Evolutionary conservation across 2,797 vertebrate genomes (phyloP).

Genomic region (Taeniopygia guttata): DNA sequence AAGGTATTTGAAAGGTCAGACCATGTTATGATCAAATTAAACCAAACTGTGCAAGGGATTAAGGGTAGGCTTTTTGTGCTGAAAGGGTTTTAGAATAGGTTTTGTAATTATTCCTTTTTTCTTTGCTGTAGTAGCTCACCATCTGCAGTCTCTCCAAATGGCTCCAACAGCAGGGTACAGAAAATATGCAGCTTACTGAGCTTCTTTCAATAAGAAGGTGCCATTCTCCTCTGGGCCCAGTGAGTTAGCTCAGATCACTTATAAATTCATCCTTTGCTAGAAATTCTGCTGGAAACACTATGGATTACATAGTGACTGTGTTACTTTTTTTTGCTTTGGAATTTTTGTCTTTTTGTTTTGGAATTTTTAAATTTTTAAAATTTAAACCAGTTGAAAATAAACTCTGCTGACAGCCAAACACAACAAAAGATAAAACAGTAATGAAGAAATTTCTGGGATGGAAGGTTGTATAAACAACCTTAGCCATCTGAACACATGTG

Average conservation of each 20-base stretch:
- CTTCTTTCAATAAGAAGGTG: neutral
- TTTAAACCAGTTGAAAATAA: neutral
- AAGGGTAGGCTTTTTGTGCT: neutral
- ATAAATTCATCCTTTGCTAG: neutral
- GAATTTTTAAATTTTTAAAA: neutral
- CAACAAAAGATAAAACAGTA: neutral
- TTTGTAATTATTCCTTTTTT: constrained; percentile 1
- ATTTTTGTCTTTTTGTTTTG: neutral
- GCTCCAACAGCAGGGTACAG: neutral
- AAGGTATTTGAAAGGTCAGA: constrained; percentile 20
- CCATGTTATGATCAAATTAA: neutral
- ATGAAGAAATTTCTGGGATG: neutral
- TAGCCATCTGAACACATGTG: neutral
- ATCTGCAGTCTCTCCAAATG: neutral
- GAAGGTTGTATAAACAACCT: neutral
- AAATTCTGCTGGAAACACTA: neutral
- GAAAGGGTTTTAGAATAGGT: neutral
- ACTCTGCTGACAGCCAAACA: neutral
- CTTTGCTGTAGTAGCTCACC: neutral
- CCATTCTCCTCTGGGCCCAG: neutral
- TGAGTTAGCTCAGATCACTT: neutral
- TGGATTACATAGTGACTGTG: neutral
- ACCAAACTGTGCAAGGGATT: neutral
- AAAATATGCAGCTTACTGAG: neutral
- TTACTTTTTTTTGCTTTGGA: neutral